Evolutionary conservation across 2,888 invertebrate species (phyloP), one percentile per base, ranked within the genome.

Genomic region (Drosophila tanythrix): DNA sequence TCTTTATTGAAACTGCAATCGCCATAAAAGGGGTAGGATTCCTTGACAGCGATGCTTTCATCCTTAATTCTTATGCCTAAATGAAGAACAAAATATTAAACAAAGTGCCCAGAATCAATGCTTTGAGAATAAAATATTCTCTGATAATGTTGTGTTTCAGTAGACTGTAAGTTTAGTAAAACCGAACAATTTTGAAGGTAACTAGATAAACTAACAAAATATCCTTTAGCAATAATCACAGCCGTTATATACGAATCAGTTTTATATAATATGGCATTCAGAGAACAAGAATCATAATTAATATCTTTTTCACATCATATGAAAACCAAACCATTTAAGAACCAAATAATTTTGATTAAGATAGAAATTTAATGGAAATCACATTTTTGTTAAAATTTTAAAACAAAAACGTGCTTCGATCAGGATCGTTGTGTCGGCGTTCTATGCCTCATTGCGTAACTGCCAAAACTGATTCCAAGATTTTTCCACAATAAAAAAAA

Each of bases 61-160:
- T 64, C 64, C 53, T 66, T 70, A 75, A 78, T 77, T 85, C 68
- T 80, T 58, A 58, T 79, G 68, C 79, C 61, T 57, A 74, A 71
- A 63, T 82, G 89, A 88, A 85, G 77, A 88, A 85, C 82, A 81
- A 89, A 79, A 82, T 85, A 80, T 88, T 73, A 82, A 89, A 81
- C 89, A 89, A 89, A 85, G 53, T 60, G 72, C 46, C 36, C 61
- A 66, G 51, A 69, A 29, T 4, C 31, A 66, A 56, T 46, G n/a
- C 25, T 53, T 53, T 56, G 38, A 35, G 53, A 43, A 53, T 40
- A 48, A n/a, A 43, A 43, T 31, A 6, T 31, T 27, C 15, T 46
- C 1, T 1, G 15, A 36, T 43, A 11, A 18, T 15, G 6, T 40
- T 56, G 43, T 74, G 61, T 83, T 80, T 83, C 58, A 68, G 74